phyloP scores from a whole-genome alignment of 2,113 vertebrate species.

The Petromus typicus region DNA sequence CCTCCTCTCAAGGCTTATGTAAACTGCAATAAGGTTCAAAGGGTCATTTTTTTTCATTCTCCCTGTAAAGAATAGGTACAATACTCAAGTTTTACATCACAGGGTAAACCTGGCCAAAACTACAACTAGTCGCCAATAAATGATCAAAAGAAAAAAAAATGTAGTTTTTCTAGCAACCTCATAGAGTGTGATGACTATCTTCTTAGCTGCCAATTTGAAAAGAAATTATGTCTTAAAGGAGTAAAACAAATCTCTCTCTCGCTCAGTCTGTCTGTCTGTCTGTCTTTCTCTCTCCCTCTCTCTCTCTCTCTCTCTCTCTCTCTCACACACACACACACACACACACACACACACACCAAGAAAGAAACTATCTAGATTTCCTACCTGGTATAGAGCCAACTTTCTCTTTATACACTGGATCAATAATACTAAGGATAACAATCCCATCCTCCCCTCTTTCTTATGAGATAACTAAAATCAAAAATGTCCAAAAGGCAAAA shows the following conservation, averaged over 20 bases:
- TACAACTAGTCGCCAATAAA: background rate
- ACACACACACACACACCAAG: background rate
- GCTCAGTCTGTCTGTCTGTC: too few relatives aligned
- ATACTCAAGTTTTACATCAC: background rate
- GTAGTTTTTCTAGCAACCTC: background rate
- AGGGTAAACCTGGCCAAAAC: background rate
- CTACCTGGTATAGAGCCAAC: background rate
- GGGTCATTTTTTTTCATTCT: slow-evolving; percentile 13
- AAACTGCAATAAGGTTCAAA: slow-evolving; percentile 53
- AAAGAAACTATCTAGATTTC: background rate
- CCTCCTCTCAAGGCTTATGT: slow-evolving; percentile 45
- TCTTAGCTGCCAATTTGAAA: background rate
- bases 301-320: too few relatives aligned
- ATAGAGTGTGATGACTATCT: background rate
- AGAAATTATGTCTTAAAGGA: background rate
- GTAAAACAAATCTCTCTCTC: background rate
- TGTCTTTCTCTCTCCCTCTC: too few relatives aligned
- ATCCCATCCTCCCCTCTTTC: background rate
- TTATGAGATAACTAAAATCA: background rate
- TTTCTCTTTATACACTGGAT: background rate
- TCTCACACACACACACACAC: background rate
- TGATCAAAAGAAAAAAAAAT: background rate
- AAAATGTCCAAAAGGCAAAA: background rate
- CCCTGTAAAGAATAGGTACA: background rate
- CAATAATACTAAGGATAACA: background rate